Base-by-base conservation (phyloP, 2,113 vertebrate genomes). In the Macquaria australasica region DNA sequence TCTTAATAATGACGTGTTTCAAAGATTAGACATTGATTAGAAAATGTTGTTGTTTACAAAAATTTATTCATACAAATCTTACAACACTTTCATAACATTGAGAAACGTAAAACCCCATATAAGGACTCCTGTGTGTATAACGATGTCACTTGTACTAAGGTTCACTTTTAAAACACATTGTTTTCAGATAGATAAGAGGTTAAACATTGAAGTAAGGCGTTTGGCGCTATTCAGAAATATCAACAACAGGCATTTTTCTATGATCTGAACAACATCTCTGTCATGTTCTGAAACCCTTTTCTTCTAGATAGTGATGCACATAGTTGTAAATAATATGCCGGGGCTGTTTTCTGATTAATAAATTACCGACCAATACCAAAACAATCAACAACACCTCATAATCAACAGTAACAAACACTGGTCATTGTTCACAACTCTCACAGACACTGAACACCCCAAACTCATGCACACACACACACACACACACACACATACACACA, bases 1-100 rank as follows among this genome's bases (percentile, higher is more conserved):
- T 68, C 39, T 66, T n/a, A 31, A 67, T 14, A 51, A 63, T n/a
- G 60, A 74, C 84, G 81, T 75, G 81, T 94, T 95, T 93, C 96
- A 98, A 98, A 97, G 97, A 99, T 96, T 98, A 99, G 97, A 99
- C 98, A 95, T 95, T 85, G 81, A 93, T 95, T 91, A 85, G 94
- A 82, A 97, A 97, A 94, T 96, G 94, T 96, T 96, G 95, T 97
- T 98, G 97, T 98, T 98, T 99, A 98, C 96, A 99, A 95, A 99
- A 99, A 98, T 99, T 98, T 99, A 99, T 99, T 99, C 96, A 99
- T 99, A 99, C 97, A 99, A 99, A 99, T 97, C 97, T 97, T 98
- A 98, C 98, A 99, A 96, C 97, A 98, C 97, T 95, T 95, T 90
- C 87, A 96, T 92, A 96, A 99, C 98, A 99, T 96, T 98, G 97